Conservation (phyloP, 2,113 vertebrate genomes). For the Labeo catla region DNA sequence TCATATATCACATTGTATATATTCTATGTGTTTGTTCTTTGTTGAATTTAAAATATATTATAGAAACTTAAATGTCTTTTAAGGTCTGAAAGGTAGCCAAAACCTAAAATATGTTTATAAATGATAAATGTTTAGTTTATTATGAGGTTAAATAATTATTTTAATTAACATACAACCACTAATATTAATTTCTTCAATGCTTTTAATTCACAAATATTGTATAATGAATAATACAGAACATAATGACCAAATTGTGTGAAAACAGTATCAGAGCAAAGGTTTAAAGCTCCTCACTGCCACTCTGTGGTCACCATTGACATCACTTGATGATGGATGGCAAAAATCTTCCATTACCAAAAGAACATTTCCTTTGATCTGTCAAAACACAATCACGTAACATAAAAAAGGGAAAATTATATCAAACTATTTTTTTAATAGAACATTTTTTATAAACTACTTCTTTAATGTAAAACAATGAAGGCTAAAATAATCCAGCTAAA, state of each 20-base stretch:
- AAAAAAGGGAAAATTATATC: not conserved
- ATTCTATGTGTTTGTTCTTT: not conserved
- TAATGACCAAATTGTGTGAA: not conserved
- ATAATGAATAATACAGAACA: not conserved
- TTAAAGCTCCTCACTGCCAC: conserved; percentile 17
- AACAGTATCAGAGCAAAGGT: not conserved
- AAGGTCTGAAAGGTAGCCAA: not conserved
- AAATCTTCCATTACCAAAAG: not conserved
- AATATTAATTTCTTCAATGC: not conserved
- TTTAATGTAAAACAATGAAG: not conserved
- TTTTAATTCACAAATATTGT: not conserved
- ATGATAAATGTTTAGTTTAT: not conserved
- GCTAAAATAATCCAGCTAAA: not conserved
- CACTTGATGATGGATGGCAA: not conserved
- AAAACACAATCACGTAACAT: not conserved
- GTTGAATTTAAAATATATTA: not conserved
- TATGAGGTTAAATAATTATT: not conserved
- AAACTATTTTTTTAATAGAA: not conserved
- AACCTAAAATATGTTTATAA: not conserved
- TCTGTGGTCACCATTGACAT: not conserved
- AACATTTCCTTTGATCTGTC: not conserved
- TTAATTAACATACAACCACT: not conserved
- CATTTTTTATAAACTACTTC: not conserved
- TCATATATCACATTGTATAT: not conserved
- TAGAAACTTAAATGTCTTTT: not conserved